phyloP scores from a whole-genome alignment of 2,113 vertebrate species.

The Clarias gariepinus region DNA sequence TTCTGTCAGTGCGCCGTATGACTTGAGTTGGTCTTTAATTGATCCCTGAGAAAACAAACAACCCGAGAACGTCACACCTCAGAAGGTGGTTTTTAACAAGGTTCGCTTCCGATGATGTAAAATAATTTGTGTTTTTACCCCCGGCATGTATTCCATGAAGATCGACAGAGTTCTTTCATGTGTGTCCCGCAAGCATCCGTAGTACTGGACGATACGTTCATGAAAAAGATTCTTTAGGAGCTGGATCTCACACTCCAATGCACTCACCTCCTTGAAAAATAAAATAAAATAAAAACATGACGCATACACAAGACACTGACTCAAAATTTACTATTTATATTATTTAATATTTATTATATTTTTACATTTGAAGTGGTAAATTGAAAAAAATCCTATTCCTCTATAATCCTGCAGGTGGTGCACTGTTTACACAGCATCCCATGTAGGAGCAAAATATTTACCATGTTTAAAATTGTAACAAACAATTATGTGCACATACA shows the following conservation, averaged over 20 bases:
- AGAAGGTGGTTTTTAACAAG: not conserved
- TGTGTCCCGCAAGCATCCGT: conserved; percentile 90
- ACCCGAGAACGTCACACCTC: not conserved
- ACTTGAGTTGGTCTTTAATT: conserved; percentile 97
- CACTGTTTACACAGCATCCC: too few relatives aligned
- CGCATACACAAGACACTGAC: not conserved
- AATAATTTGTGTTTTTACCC: conserved; percentile 73
- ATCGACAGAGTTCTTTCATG: conserved; percentile 95
- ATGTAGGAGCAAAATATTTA: too few relatives aligned
- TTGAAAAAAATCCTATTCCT: too few relatives aligned
- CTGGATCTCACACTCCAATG: conserved; percentile 97
- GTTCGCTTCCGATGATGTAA: not conserved
- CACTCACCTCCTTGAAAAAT: conserved; percentile 88
- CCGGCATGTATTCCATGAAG: conserved; percentile 99
- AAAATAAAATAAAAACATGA: not conserved
- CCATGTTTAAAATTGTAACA: too few relatives aligned
- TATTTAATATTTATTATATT: too few relatives aligned
- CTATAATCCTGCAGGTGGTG: too few relatives aligned
- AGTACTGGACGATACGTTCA: conserved; percentile 97
- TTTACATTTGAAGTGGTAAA: too few relatives aligned
- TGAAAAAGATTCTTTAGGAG: conserved; percentile 95
- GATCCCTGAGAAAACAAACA: conserved; percentile 78
- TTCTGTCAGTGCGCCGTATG: conserved; percentile 95
- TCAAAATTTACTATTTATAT: too few relatives aligned
- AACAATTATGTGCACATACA: not conserved